Conservation (phyloP, 2,888 invertebrate genomes). For the Antheraea assamensis region DNA sequence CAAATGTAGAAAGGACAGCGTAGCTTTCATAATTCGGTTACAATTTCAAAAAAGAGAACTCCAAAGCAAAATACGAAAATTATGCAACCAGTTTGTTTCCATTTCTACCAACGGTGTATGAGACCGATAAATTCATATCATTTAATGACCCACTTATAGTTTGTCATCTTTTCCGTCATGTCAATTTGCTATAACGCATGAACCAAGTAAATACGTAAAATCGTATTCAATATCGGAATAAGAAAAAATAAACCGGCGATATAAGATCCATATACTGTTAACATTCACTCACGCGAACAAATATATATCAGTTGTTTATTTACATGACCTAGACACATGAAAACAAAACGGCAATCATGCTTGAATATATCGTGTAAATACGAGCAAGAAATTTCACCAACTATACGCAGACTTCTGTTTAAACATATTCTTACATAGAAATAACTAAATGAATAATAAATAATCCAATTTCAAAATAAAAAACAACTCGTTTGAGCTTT, state of each 20-base stretch:
- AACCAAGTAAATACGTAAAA: background rate
- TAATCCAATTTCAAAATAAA: background rate
- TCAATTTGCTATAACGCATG: background rate
- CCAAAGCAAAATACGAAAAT: too few relatives aligned
- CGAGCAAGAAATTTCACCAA: background rate
- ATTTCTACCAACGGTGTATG: too few relatives aligned
- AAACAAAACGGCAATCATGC: background rate
- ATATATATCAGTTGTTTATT: background rate
- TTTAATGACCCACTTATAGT: background rate
- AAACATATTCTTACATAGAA: background rate
- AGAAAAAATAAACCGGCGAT: background rate
- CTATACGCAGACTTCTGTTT: background rate
- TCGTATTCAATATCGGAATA: background rate
- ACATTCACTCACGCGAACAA: background rate
- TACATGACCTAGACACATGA: background rate
- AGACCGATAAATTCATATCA: too few relatives aligned
- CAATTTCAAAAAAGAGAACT: too few relatives aligned
- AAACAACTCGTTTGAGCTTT: background rate
- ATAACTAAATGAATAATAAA: background rate
- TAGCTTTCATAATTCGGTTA: too few relatives aligned
- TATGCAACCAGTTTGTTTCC: too few relatives aligned
- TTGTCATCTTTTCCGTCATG: background rate
- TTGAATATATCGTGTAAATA: constrained; percentile 1
- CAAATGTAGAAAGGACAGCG: too few relatives aligned
- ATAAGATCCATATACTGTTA: background rate